A percentile compares a stretch with the other conserved stretches of the same genome.
phyloP scores from a whole-genome alignment of 1,140 invertebrate genomes.

The Bacillus rossius region DNA sequence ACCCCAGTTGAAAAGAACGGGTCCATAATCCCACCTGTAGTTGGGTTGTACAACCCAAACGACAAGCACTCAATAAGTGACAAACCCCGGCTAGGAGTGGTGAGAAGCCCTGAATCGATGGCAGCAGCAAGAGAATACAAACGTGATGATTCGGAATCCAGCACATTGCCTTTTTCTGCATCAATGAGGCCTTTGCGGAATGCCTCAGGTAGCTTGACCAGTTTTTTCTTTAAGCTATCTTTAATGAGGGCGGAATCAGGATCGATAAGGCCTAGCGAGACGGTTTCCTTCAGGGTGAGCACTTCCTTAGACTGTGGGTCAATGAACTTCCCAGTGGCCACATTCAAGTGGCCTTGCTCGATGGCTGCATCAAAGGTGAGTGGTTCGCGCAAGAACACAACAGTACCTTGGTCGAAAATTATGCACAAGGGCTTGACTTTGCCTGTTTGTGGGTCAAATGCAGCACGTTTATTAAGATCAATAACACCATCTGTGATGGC shows the following conservation, averaged over 20 bases:
- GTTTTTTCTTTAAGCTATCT: slow-evolving; percentile 72
- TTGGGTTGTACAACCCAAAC: slow-evolving; percentile 76
- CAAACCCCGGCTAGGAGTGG: slow-evolving; percentile 68
- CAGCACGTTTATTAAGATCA: slow-evolving; percentile 57
- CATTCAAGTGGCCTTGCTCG: slow-evolving; percentile 62
- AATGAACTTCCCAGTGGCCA: slow-evolving; percentile 65
- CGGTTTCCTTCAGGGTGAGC: slow-evolving; percentile 78
- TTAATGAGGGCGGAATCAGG: slow-evolving; percentile 83
- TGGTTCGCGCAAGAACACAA: slow-evolving; percentile 65
- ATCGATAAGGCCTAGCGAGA: slow-evolving; percentile 76
- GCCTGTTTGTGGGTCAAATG: slow-evolving; percentile 58
- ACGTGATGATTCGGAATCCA: slow-evolving; percentile 76
- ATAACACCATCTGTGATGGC: slow-evolving; percentile 66
- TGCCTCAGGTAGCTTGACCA: slow-evolving; percentile 80
- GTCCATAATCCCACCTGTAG: slow-evolving; percentile 70
- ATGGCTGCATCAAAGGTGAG: slow-evolving; percentile 71
- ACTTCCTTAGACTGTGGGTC: slow-evolving; percentile 65
- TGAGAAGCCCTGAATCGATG: slow-evolving; percentile 68
- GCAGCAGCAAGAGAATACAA: slow-evolving; percentile 65
- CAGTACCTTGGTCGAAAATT: slow-evolving; percentile 63
- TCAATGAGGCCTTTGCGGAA: slow-evolving; percentile 83
- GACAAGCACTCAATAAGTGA: slow-evolving; percentile 75
- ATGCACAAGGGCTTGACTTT: slow-evolving; percentile 61
- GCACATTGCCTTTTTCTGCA: slow-evolving; percentile 74
- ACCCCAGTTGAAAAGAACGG: slow-evolving; percentile 66